Evolutionary conservation across 2,888 invertebrate genomes (phyloP).

Genomic region (Habroteleia sp.): DNA sequence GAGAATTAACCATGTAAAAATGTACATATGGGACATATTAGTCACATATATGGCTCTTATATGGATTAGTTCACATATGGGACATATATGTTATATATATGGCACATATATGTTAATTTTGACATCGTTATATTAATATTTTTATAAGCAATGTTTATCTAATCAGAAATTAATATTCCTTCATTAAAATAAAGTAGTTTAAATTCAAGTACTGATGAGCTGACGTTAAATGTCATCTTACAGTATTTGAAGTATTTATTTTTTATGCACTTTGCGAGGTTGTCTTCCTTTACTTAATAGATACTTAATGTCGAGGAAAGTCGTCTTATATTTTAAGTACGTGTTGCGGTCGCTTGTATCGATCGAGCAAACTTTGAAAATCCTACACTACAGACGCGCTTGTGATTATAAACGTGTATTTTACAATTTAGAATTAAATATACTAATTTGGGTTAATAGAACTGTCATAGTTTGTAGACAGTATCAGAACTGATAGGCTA

Average conservation of each 20-base stretch:
- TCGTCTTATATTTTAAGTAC: slow-evolving; percentile 65
- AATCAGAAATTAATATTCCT: too few species aligned
- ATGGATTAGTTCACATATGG: too few species aligned
- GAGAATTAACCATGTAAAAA: too few species aligned
- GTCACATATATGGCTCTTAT: too few species aligned
- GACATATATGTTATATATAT: too few species aligned
- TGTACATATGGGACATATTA: too few species aligned
- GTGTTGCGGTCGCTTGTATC: slow-evolving; percentile 38
- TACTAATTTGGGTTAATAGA: slow-evolving; percentile 62
- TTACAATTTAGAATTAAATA: slow-evolving; percentile 38
- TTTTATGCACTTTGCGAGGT: slow-evolving; percentile 12
- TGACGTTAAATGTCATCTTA: slow-evolving; percentile 17
- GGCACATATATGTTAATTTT: too few species aligned
- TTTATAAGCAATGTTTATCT: too few species aligned
- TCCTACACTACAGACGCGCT: slow-evolving; percentile 39
- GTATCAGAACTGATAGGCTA: slow-evolving; percentile 38
- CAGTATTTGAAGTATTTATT: slow-evolving; percentile 18
- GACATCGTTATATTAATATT: too few species aligned
- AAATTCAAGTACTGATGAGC: too few species aligned
- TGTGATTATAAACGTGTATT: slow-evolving; percentile 44
- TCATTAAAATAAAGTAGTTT: too few species aligned
- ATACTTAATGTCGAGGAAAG: slow-evolving; percentile 68
- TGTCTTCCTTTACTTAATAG: slow-evolving; percentile 44
- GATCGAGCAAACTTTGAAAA: slow-evolving; percentile 56
- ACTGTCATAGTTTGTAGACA: slow-evolving; percentile 42